Base-by-base conservation (phyloP, 2,888 invertebrate genomes). In the Sericinus montela region DNA sequence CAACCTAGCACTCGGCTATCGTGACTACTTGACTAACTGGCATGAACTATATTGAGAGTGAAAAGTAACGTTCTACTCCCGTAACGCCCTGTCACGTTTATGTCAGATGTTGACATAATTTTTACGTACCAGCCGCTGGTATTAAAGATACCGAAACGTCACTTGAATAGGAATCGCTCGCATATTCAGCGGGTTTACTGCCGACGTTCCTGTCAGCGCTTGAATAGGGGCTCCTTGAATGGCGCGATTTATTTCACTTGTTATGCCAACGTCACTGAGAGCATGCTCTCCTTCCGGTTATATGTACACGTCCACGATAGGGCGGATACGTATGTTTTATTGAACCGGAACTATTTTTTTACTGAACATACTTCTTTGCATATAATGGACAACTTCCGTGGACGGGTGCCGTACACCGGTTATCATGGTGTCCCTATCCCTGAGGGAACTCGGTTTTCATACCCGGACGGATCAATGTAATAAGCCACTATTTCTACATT, bases 181-280 rank as follows among this genome's bases (percentile, higher is more conserved):
- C 10, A n/a, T 32, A 23, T 14, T 10, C 14, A 25, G n/a, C 8
- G 14, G 14, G 32, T 13, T 40, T 13, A 32, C 41, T 13, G 32
- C 25, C 16, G 36, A 15, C 35, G n/a, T 25, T 5, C 7, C 29
- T 10, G 9, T 44, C 28, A 11, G 11, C 15, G 16, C 25, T 14
- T 29, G 40, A 28, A 44, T 44, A 11, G 44, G 29, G 16, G 25
- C 25, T 25, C 30, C 30, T 45, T 32, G 29, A 30, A 45, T 45
- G 38, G 23, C 23, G 29, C 16, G 13, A 35, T 39, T 39, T 28
- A 8, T 14, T 35, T 25, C 14, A 28, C 14, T 40, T 29, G 28
- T 25, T 25, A 15, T 37, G 16, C 19, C 11, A n/a, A 25, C 10
- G 38, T 38, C 19, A 39, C 14, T 15, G 10, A 10, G 13, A 38